Base-by-base conservation (phyloP, 2,113 vertebrate species). In the Alexandromys fortis region DNA sequence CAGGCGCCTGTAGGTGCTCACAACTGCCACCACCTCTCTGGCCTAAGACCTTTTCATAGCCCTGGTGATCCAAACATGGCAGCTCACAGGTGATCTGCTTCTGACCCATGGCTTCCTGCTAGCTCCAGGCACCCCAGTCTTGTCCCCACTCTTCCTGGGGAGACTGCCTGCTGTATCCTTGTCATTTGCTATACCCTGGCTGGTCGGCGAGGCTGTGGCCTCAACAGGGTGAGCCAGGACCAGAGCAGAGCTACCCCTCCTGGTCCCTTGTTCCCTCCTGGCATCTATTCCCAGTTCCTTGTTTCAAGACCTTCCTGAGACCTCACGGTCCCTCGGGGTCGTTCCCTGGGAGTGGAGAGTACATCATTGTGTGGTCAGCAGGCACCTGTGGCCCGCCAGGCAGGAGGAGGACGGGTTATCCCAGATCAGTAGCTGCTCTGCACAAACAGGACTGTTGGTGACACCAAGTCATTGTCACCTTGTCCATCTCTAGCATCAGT, bases 151-250 rank as follows among this genome's bases (percentile, higher is more conserved):
- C 47, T 24, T 24, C 16, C 10, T 58, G 55, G 55, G 55, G 55
- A 91, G 78, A 16, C 90, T 92, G 45, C 78, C 0, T 70, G 52
- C 94, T 95, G 92, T 92, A 76, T 95, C 97, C 93, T 55, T 13
- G 67, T 91, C 85, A 65, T 73, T 95, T 90, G 77, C 73, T 91
- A 47, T 67, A 38, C 45, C 1, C 55, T 38, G 82, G 78, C 81
- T 72, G 52, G 61, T 28, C 30, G 14, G 21, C 70, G 2, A 2
- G 8, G 30, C 70, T 14, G 9, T 12, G 28, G n/a, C 86, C 26
- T 58, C 17, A n/a, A 42, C 42, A 28, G 76, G 5, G 61, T 92
- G 83, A 79, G 38, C 21, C 0, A 26, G 47, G n/a, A 7, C 81
- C 79, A 70, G 91, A 94, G 85, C 93, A 95, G 91, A 52, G 79